Evolutionary conservation across 1,140 invertebrate species (phyloP), one percentile per base, ranked within the genome.

Genomic region (Zelostemma sp.): DNA sequence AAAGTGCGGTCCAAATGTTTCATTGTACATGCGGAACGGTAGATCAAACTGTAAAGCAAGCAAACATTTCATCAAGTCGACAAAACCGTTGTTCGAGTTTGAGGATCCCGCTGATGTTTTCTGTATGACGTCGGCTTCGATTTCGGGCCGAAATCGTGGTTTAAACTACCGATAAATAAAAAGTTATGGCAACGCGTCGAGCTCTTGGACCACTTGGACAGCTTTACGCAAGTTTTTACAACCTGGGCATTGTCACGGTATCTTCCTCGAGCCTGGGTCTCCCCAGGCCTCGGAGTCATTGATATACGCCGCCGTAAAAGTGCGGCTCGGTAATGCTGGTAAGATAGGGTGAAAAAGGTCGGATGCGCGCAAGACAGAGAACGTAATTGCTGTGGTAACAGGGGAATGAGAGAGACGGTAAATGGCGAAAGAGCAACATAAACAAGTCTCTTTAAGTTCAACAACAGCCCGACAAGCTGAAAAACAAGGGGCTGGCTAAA

Each of bases 151-250:
- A 60, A 72, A 62, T 79, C 68, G 73, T 45, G 67, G 57, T 73
- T 78, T 73, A 74, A 79, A 68, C 65, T 66, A 55, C 55, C 74
- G 73, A 76, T 80, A 78, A 80, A 80, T 77, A 76, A 78, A 79
- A 79, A 75, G 65, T 78, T 79, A 79, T 73, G 63, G 75, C 73
- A 64, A 28, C 56, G 64, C 60, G 59, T 50, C 49, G n/a, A n/a
- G n/a, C n/a, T n/a, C 21, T 25, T 8, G 21, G 21, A 8, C 21
- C 21, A 75, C 71, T 75, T 58, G 72, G 75, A 80, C 75, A 80
- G 74, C 72, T 80, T 80, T 80, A 79, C 77, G 75, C 78, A 77
- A 79, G 76, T 80, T 80, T 80, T 80, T 80, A 80, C 70, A 68
- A 49, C 62, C 69, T 17, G 58, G 15, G 59, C 66, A 80, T 79